Conservation (phyloP, 2,888 invertebrate species). For the Gerris lacustris region DNA sequence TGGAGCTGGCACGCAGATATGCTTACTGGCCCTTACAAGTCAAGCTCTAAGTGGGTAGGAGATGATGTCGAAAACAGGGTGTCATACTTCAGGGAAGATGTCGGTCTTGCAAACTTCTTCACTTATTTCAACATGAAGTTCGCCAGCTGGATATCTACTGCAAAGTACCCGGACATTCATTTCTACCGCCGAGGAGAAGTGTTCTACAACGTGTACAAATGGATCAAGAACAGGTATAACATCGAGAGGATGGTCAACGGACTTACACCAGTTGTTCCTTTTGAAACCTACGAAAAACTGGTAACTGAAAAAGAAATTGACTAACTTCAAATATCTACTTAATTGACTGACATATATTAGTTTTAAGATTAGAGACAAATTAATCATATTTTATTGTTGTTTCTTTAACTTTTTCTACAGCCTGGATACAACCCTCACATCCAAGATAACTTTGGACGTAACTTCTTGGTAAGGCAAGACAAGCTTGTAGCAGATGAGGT, state of each 20-base stretch:
- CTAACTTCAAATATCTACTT: neutral
- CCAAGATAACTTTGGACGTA: constrained; percentile 44
- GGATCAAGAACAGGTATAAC: constrained; percentile 51
- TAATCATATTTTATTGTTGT: no score
- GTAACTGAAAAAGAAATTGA: neutral
- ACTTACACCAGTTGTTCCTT: constrained; percentile 39
- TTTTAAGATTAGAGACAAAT: no score
- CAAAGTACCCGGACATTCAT: constrained; percentile 22
- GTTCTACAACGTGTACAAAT: constrained; percentile 49
- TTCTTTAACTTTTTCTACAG: constrained; percentile 13
- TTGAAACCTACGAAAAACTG: neutral
- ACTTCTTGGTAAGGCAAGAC: constrained; percentile 43
- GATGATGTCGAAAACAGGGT: constrained; percentile 42
- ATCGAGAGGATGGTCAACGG: constrained; percentile 41
- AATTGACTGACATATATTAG: no score
- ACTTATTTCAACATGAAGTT: constrained; percentile 51
- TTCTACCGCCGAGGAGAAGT: constrained; percentile 25
- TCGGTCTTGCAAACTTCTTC: constrained; percentile 47
- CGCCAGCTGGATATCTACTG: constrained; percentile 36
- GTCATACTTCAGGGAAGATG: constrained; percentile 60
- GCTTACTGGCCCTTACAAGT: constrained; percentile 19
- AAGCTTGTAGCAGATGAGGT: constrained; percentile 39
- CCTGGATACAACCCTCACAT: constrained; percentile 48
- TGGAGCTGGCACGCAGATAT: constrained; percentile 22
- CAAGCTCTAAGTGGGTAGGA: constrained; percentile 10